Evolutionary conservation across 1,140 invertebrate species (phyloP), one percentile per base, ranked within the genome.

Genomic region (Solen grandis): DNA sequence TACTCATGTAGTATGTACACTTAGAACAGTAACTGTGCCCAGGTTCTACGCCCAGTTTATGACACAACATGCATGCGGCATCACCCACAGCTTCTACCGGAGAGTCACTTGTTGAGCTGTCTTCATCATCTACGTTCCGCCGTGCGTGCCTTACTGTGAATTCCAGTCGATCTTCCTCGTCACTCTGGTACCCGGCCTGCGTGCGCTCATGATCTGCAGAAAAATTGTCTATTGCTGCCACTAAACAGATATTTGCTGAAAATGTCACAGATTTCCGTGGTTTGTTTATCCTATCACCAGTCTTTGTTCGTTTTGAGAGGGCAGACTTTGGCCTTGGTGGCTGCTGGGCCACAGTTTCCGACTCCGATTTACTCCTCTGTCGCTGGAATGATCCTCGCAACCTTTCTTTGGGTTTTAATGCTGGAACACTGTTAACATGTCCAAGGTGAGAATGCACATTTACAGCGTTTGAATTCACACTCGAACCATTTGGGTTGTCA

Each of bases 181-280:
- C 74, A 55, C 60, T 55, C 22, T 66, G 46, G 33, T 66, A 62
- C 16, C 38, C 68, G n/a, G n/a, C 31, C 13, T 38, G 22, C 3
- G 55, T 52, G 35, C 62, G 29, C 72, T 72, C 38, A 31, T 27
- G 33, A 22, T 16, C 29, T 0, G 25, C 38, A 2, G 27, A 57
- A 27, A 29, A 80, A 22, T 35, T 29, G 14, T 72, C 46, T 29
- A 57, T 46, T 63, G 77, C 77, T 8, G 63, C 54, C 33, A 79
- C 66, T 8, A 80, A 29, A 55, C 68, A 72, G 41, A 80, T 50
- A 38, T 72, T 60, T 13, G 29, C 57, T 1, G 55, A 63, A 65
- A 80, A 80, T 63, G 77, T 80, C 59, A 80, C 77, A 54, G 77
- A 80, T 29, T 80, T 80, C 0, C 77, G 55, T 10, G 77, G 77